Evolutionary conservation across 2,113 vertebrate species (phyloP).

Genomic region (Spheniscus mendiculus): DNA sequence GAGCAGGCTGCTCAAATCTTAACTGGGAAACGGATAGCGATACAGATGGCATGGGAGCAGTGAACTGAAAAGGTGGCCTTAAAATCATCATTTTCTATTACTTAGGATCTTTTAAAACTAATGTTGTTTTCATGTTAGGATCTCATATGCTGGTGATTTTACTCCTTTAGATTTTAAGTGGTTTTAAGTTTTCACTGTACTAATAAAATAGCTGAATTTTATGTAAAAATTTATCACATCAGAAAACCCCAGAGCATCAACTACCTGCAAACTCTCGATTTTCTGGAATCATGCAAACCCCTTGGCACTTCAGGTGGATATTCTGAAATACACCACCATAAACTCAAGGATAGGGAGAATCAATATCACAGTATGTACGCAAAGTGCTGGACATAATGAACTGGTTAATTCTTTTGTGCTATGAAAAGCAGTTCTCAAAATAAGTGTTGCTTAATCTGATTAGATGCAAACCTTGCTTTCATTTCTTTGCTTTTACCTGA

Average conservation of each 20-base stretch:
- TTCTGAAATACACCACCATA: neutral
- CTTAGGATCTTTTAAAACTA: neutral
- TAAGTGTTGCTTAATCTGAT: conserved; percentile 22
- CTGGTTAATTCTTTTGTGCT: conserved; percentile 28
- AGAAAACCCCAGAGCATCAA: neutral
- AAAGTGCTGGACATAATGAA: conserved; percentile 22
- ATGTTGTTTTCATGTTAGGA: neutral
- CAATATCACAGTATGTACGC: neutral
- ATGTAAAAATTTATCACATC: neutral
- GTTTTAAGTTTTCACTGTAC: neutral
- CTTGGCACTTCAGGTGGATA: neutral
- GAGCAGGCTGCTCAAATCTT: neutral
- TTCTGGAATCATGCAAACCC: neutral
- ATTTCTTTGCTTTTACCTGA: neutral
- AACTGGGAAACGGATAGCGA: neutral
- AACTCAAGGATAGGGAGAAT: neutral
- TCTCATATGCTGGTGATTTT: neutral
- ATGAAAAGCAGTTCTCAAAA: conserved; percentile 52
- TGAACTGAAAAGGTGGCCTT: neutral
- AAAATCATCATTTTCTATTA: neutral
- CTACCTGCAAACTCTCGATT: neutral
- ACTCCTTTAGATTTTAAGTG: neutral
- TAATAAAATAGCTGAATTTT: neutral
- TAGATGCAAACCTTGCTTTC: conserved; percentile 16
- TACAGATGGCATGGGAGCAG: neutral